Base-by-base conservation (phyloP, 2,113 vertebrate genomes). In the Lanius collurio region DNA sequence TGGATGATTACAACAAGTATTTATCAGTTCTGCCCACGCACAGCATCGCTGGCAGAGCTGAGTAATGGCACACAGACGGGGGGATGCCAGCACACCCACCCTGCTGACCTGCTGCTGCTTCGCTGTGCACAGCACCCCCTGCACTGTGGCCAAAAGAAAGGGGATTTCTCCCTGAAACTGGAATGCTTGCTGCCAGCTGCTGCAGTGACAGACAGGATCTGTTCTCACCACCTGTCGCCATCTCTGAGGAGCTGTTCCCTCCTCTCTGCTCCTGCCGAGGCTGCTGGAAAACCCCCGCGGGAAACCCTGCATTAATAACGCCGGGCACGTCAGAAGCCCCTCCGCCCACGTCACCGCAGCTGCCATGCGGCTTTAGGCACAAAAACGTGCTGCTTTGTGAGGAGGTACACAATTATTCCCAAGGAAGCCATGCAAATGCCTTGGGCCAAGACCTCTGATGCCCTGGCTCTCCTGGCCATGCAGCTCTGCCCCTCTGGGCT, bases 81-180 rank as follows among this genome's bases (percentile, higher is more conserved):
- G 30, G 41, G 13, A 68, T 2, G 2, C 47, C 89, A 71, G 76
- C 60, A 62, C 41, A 31, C 13, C 31, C 7, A 1, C 55, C 20
- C 30, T 4, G 1, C 4, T 26, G 64, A 69, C n/a, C 63, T 30
- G 33, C 62, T 30, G 50, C 73, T 4, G 1, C 77, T 35, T 44
- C 1, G 0, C 53, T 44, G 11, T 3, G 26, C 6, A 0, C 55
- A 35, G 62, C 5, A 26, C 20, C 10, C 15, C 21, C 44, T 13
- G 7, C 55, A 4, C 57, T 31, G 52, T 0, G 0, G n/a, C 42
- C 62, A 20, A 39, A 24, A 50, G 11, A 26, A 77, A 44, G 28
- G 44, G 19, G 27, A 37, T 87, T 77, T 83, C 27, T 74, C 64
- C 73, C 73, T 74, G 27, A 1, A 77, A 49, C 24, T 1, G 0